These are phyloP conservation scores for Eidolon dupreanum DNA, from an alignment of 2,797 vertebrate genomes.

Conservation along the genomic window DNA sequence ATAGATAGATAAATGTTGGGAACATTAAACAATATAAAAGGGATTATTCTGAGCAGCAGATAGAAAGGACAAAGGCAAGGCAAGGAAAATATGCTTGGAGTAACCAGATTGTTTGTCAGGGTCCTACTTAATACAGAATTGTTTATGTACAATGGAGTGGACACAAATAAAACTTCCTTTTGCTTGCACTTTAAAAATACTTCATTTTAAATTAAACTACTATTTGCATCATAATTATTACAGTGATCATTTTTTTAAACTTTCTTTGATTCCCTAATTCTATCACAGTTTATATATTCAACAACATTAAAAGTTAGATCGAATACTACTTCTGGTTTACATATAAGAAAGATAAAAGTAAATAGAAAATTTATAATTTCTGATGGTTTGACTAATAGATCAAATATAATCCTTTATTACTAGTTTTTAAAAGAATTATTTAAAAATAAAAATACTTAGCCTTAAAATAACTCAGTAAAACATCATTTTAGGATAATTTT, in stretches of 20 bases:
- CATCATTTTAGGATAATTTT: conserved; percentile 13
- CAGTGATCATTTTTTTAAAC: not conserved
- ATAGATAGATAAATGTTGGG: not conserved
- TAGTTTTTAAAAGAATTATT: not conserved
- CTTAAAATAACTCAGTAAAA: not conserved
- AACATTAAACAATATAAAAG: not conserved
- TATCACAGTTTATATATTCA: not conserved
- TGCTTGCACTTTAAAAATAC: not conserved
- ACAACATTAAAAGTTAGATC: not conserved
- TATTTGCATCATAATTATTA: not conserved
- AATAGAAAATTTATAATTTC: not conserved
- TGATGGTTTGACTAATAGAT: not conserved
- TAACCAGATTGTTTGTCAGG: accelerated
- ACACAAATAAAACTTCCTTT: not conserved
- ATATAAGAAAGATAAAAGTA: not conserved
- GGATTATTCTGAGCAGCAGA: not conserved
- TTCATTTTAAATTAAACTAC: not conserved
- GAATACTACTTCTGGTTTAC: not conserved
- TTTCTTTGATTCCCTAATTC: not conserved
- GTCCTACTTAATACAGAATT: not conserved
- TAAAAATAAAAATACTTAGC: not conserved
- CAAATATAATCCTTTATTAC: not conserved
- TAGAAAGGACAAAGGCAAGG: not conserved
- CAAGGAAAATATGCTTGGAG: not conserved
- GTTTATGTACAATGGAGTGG: not conserved